A percentile compares a stretch with the other conserved stretches of the same genome.
phyloP scores from a whole-genome alignment of 2,113 vertebrate genomes.

The Leptosomus discolor region DNA sequence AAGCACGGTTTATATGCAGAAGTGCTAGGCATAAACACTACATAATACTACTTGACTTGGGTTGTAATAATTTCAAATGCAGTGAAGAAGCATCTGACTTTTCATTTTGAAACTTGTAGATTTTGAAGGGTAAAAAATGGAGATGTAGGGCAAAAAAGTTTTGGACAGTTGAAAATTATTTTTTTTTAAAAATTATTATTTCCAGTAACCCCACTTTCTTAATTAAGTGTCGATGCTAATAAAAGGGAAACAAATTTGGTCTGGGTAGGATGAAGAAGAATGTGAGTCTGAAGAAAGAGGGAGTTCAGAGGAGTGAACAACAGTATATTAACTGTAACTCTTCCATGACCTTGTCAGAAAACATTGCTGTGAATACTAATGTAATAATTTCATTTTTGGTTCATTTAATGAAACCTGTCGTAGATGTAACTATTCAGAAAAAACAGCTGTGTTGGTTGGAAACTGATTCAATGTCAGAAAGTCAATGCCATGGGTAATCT shows the following conservation, averaged over 20 bases:
- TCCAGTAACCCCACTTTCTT: not conserved
- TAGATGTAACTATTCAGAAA: not conserved
- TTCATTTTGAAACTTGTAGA: not conserved
- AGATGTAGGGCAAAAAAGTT: not conserved
- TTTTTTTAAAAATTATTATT: not conserved
- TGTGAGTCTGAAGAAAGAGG: not conserved
- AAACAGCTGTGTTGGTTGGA: not conserved
- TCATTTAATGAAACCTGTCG: slow-evolving; percentile 2
- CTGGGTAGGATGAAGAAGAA: slow-evolving; percentile 1
- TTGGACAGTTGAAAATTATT: not conserved
- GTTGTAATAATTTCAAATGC: not conserved
- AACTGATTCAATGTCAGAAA: not conserved
- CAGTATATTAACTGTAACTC: not conserved
- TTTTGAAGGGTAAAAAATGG: not conserved
- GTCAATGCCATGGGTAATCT: not conserved
- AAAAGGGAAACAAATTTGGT: not conserved
- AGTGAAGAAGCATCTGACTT: not conserved
- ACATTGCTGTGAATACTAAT: not conserved
- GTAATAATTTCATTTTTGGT: not conserved
- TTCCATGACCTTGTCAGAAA: not conserved
- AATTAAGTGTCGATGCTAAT: not conserved
- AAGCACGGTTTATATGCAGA: not conserved
- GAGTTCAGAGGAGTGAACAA: not conserved
- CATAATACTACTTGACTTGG: not conserved
- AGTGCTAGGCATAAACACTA: not conserved